phyloP scores from a whole-genome alignment of 1,140 invertebrate genomes.

The Trachelipus rathkii region DNA sequence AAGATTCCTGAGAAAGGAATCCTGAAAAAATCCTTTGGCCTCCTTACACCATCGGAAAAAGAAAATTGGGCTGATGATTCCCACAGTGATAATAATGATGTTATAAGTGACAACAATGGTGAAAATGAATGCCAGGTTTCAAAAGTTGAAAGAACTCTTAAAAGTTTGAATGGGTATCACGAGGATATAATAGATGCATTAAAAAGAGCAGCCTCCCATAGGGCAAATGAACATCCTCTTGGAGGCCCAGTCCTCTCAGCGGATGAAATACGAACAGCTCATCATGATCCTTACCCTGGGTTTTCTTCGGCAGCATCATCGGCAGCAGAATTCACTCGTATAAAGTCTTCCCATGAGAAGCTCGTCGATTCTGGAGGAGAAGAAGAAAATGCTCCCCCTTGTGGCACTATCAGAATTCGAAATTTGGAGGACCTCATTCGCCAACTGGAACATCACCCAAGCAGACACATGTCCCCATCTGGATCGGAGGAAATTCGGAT shows the following conservation, averaged over 20 bases:
- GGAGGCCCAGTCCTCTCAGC: conserved; percentile 41
- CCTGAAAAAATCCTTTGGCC: conserved; percentile 81
- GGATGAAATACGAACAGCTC: conserved; percentile 46
- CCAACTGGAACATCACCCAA: conserved; percentile 81
- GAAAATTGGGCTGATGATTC: conserved; percentile 65
- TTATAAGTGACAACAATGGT: conserved; percentile 59
- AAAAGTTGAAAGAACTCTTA: conserved; percentile 73
- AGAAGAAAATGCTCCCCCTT: conserved; percentile 49
- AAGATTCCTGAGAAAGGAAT: conserved; percentile 80
- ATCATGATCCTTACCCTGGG: conserved; percentile 45
- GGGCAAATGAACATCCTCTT: conserved; percentile 30
- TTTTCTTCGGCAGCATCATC: conserved; percentile 27
- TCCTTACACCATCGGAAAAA: conserved; percentile 54
- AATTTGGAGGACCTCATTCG: conserved; percentile 86
- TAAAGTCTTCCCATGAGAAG: conserved; percentile 46
- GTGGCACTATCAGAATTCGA: conserved; percentile 64
- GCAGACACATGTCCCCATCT: conserved; percentile 75
- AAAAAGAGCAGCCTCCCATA: conserved; percentile 69
- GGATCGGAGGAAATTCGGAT: conserved; percentile 86
- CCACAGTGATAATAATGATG: conserved; percentile 66
- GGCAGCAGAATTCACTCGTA: conserved; percentile 43
- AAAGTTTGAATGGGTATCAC: conserved; percentile 85
- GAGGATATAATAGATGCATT: conserved; percentile 84
- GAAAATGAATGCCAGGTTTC: conserved; percentile 48
- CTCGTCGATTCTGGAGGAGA: conserved; percentile 44